Evolutionary conservation across 2,888 invertebrate species (phyloP), one percentile per base, ranked within the genome.

Genomic region (Callinectes sapidus): DNA sequence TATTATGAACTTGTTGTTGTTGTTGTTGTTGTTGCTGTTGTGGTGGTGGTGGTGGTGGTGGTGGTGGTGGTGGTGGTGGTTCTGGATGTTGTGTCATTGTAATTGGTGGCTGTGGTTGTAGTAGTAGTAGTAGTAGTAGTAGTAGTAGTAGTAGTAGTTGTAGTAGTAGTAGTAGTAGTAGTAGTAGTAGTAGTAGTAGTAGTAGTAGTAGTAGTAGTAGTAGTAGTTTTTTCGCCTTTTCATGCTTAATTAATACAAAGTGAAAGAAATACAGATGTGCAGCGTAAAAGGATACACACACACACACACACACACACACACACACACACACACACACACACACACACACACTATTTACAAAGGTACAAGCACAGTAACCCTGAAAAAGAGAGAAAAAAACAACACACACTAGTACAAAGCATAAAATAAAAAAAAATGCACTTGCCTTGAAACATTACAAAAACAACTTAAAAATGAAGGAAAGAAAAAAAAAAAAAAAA

Each of bases 251-350:
- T 61, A 61, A 2, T 23, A 23, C 61, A 61, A 23, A 61, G 6
- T 61, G 23, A 61, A 61, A 61, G 23, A 61, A 23, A 23, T 61
- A 23, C 18, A 61, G 61, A 6, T 61, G 23, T 61, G 23, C 18
- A 23, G 23, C 1, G 5, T 61, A 5, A 23, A 61, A 61, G 23
- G 23, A 16, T 14, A 18, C 61, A 61, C 61, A 61, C 61, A 61
- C 61, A 61, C 61, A 61, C 61, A 61, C 61, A 61, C 61, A 61
- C 61, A 61, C 61, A 61, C 61, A 61, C 61, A 61, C 61, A 61
- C 61, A 61, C 61, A 61, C 61, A 61, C 61, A 61, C 18, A 16
- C 18, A 61, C 61, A 61, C 61, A 61, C 61, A 61, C 61, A 61
- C 61, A 61, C 61, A 61, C 61, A 61, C 61, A 61, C 18, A 16